Base-by-base conservation (phyloP, 23 tunicate genomes). In the Botrylloides violaceus region DNA sequence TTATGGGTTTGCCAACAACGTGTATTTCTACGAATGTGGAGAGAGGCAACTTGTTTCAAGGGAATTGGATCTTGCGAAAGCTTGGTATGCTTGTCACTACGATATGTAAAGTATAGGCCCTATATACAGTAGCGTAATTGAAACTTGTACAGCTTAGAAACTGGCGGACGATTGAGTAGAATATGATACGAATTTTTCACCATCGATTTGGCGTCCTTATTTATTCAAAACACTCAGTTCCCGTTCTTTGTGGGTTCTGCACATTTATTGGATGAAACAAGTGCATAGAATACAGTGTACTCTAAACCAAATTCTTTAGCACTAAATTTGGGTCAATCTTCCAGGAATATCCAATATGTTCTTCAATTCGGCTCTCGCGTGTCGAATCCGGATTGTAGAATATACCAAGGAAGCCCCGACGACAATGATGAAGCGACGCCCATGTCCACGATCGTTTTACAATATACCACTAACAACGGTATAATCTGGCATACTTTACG, bases 301-400 rank as follows among this genome's bases (percentile, higher is more conserved):
- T n/a, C n/a, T n/a, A n/a, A 48, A 15, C 19, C 19, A 48, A 48
- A 19, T 48, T 48, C 19, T 48, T 48, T 48, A 15, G 15, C 15
- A 48, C 56, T 19, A 48, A 48, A 15, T 15, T 15, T n/a, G n/a
- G n/a, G n/a, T n/a, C 15, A 9, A 43, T 43, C 15, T 59, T 26
- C 33, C 78, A 90, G 97, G 49, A 60, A 77, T 53, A 43, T 90
- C 2, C 97, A 90, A 58, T 90, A 90, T 71, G 85, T 90, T 32
- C 32, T 90, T 1, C 97, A 90, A 58, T 80, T 90, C 73, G 97
- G 97, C 1, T 39, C 76, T 21, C 18, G 28, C 2, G 70, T 63
- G 2, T 65, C 88, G 0, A 77, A 31, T 3, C 2, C 59, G 3
- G 55, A 66, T 4, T 90, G 97, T 70, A 70, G 70, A 64, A 79